These are phyloP conservation scores for Dolichomitus sp. DNA, from an alignment of 2,888 invertebrate genomes.

Conservation along the genomic window DNA sequence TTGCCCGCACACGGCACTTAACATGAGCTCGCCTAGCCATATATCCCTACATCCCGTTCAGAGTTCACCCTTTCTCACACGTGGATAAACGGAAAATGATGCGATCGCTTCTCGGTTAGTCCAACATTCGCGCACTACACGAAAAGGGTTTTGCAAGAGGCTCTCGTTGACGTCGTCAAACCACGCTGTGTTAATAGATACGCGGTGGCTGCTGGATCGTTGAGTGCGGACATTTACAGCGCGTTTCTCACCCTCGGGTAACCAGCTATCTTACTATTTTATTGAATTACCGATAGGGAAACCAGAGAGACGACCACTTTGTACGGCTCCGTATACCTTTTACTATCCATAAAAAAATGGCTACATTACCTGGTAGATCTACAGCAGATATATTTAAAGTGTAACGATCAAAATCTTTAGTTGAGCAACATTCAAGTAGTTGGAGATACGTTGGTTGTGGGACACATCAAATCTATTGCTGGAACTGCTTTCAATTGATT, in stretches of 20 bases:
- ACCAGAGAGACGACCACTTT: neutral
- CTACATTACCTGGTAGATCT: neutral
- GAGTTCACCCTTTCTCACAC: slow-evolving; percentile 9
- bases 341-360: neutral
- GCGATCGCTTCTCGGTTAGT: slow-evolving; percentile 56
- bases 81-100: slow-evolving; percentile 58
- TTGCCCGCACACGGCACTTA: slow-evolving; percentile 50
- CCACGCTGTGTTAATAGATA: slow-evolving; percentile 39
- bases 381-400: neutral
- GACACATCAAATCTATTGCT: too few species aligned
- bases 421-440: too few species aligned
- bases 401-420: too few species aligned
- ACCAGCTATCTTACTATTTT: slow-evolving; percentile 18
- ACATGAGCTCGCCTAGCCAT: slow-evolving; percentile 19
- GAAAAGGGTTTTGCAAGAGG: slow-evolving; percentile 38
- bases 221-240: neutral
- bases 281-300: slow-evolving; percentile 12
- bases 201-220: neutral
- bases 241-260: slow-evolving; percentile 1
- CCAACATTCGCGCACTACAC: neutral
- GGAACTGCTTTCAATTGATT: too few species aligned
- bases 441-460: too few species aligned
- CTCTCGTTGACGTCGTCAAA: slow-evolving; percentile 43
- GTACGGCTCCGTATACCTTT: neutral
- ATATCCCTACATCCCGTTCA: neutral